These are phyloP conservation scores for Pangasius macronema DNA, from an alignment of 2,797 vertebrate species.

Conservation along the genomic window DNA sequence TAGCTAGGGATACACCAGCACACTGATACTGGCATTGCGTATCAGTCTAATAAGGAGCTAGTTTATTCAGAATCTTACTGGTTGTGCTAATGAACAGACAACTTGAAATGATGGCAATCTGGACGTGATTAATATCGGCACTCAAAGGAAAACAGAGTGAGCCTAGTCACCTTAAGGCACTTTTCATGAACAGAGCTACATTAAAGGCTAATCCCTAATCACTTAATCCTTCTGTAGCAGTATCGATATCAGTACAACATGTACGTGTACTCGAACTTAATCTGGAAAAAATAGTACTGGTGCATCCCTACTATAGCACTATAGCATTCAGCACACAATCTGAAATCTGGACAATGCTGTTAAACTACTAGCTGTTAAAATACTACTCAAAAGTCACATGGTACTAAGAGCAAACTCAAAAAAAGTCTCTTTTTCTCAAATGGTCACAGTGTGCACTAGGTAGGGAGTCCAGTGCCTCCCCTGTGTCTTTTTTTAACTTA, in stretches of 20 bases:
- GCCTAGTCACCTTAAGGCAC: neutral
- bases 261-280: neutral
- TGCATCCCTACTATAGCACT: neutral
- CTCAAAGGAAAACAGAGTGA: neutral
- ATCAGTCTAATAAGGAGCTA: neutral
- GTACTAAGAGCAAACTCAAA: no score
- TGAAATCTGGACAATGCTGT: neutral
- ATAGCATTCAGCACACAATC: neutral
- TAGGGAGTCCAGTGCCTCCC: no score
- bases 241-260: neutral
- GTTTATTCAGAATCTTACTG: neutral
- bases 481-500: no score
- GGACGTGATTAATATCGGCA: neutral
- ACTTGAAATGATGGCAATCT: neutral
- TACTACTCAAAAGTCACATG: no score
- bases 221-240: neutral
- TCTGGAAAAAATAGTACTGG: neutral
- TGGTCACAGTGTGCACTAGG: no score
- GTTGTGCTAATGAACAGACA: neutral
- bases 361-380: no score
- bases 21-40: neutral
- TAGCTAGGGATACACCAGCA: neutral
- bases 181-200: neutral
- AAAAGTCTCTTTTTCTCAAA: no score
- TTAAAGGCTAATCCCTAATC: neutral